A percentile compares a stretch with the other conserved stretches of the same genome.
Evolutionary conservation across 1,140 invertebrate species (phyloP).

Genomic region (Idris sp.): DNA sequence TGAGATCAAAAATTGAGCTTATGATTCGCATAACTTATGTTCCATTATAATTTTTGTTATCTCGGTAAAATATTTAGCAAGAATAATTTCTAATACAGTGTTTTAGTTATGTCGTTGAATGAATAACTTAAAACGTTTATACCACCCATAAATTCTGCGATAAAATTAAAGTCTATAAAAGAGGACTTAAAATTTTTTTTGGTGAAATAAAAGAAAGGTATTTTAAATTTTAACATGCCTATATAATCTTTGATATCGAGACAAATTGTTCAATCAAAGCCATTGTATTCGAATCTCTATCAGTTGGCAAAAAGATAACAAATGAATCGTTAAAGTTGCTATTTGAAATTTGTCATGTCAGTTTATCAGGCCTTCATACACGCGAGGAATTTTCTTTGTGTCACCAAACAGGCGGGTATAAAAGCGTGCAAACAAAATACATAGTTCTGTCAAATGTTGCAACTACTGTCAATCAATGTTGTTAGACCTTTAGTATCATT

Average conservation of each 20-base stretch:
- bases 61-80: not conserved
- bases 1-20: conserved; percentile 22
- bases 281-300: conserved; percentile 16
- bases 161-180: too few relatives aligned
- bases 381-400: conserved; percentile 52
- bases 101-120: too few relatives aligned
- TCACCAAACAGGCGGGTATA: conserved; percentile 7
- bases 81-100: too few relatives aligned
- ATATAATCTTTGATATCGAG: conserved; percentile 4
- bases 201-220: too few relatives aligned
- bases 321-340: conserved; percentile 41
- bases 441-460: conserved; percentile 56
- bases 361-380: conserved; percentile 15
- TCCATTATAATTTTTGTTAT: not conserved
- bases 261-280: conserved; percentile 17
- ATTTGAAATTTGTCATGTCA: conserved; percentile 46
- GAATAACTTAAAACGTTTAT: too few relatives aligned
- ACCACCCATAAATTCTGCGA: too few relatives aligned
- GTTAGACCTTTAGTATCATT: conserved; percentile 38
- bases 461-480: conserved; percentile 48
- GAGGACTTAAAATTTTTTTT: too few relatives aligned
- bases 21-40: not conserved
- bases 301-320: conserved; percentile 35
- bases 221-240: too few relatives aligned
- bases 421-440: conserved; percentile 40